Percentiles rank a stretch among this genome's conserved stretches.
phyloP scores from a whole-genome alignment of 2,888 invertebrate species.

The Sabatieria punctata region DNA sequence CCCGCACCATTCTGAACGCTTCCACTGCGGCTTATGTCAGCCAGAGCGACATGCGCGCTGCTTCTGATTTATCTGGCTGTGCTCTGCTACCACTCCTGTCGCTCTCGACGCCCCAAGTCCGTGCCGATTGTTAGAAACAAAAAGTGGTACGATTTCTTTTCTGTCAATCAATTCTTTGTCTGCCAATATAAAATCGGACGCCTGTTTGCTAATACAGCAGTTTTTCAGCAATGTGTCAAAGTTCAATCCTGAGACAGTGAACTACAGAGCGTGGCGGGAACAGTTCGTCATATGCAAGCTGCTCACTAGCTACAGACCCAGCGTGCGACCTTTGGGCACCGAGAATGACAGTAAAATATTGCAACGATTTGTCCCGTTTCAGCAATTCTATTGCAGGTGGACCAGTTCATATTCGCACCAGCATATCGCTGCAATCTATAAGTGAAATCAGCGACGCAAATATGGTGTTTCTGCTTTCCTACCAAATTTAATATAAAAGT shows the following conservation, averaged over 20 bases:
- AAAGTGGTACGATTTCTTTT: no score
- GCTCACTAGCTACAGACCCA: neutral
- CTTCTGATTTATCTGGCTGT: no score
- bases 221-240: no score
- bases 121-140: no score
- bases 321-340: neutral
- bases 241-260: neutral
- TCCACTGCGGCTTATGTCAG: no score
- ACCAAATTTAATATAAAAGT: neutral
- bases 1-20: no score
- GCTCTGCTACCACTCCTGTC: no score
- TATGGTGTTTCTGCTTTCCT: neutral
- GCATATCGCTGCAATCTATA: neutral
- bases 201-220: no score
- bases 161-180: no score
- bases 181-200: no score
- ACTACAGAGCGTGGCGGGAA: neutral
- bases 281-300: neutral
- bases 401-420: neutral
- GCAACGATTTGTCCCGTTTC: neutral
- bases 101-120: no score
- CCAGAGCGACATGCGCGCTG: no score
- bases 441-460: neutral
- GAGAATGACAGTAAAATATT: neutral
- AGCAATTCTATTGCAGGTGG: slow-evolving; percentile 3